Conservation (phyloP, 1,140 invertebrate species). For the Lerema accius region DNA sequence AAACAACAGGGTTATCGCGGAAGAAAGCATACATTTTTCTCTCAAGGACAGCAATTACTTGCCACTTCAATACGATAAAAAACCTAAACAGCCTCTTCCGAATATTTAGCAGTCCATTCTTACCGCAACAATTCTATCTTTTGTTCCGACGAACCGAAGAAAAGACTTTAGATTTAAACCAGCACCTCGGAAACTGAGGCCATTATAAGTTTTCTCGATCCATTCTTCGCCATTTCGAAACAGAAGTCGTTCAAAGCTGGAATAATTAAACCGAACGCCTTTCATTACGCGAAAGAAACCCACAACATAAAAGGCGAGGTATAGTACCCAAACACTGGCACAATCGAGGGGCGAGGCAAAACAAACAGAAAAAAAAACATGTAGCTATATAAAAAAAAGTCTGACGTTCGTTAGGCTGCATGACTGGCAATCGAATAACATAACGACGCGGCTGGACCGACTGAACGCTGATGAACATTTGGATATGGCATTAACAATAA, state of each 20-base stretch:
- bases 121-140: conserved; percentile 17
- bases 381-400: conserved; percentile 57
- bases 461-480: conserved; percentile 22
- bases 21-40: too few species aligned
- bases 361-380: conserved; percentile 59
- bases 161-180: conserved; percentile 30
- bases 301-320: conserved; percentile 44
- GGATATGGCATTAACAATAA: conserved; percentile 40
- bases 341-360: conserved; percentile 52
- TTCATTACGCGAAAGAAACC: conserved; percentile 38
- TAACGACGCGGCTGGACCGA: conserved; percentile 34
- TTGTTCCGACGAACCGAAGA: conserved; percentile 28
- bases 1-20: too few species aligned
- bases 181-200: conserved; percentile 31
- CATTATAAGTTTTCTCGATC: conserved; percentile 35
- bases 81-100: conserved; percentile 6
- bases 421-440: conserved; percentile 74
- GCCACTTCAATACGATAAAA: not conserved
- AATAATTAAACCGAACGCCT: conserved; percentile 45
- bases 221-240: conserved; percentile 34
- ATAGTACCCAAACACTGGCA: conserved; percentile 47
- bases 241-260: conserved; percentile 32
- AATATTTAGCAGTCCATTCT: conserved; percentile 6
- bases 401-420: conserved; percentile 74
- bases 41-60: not conserved